These are phyloP conservation scores for Tachyglossus aculeatus DNA, from an alignment of 2,797 vertebrate species.

Conservation along the genomic window DNA sequence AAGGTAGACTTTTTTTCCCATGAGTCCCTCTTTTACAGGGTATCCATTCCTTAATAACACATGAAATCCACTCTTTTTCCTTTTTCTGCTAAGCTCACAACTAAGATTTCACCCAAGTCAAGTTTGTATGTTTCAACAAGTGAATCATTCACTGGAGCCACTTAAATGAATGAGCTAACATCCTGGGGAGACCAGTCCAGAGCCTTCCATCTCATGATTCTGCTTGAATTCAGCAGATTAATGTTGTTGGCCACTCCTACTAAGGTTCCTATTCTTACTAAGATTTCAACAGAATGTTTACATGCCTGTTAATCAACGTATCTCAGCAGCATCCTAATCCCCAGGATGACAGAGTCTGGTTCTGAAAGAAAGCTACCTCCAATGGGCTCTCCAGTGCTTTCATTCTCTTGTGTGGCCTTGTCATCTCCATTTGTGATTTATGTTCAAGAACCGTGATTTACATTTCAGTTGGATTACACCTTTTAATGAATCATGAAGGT, in stretches of 20 bases:
- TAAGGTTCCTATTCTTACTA: too few relatives aligned
- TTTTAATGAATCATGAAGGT: slow-evolving; percentile 84
- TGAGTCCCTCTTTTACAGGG: too few relatives aligned
- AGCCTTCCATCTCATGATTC: slow-evolving; percentile 56
- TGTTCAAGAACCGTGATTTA: slow-evolving; percentile 94
- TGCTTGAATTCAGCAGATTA: slow-evolving; percentile 81
- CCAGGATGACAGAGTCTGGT: slow-evolving; percentile 83
- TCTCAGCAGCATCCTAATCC: slow-evolving; percentile 83
- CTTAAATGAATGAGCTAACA: slow-evolving; percentile 68
- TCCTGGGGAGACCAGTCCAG: slow-evolving; percentile 34
- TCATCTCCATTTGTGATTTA: slow-evolving; percentile 89
- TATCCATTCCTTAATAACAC: not conserved
- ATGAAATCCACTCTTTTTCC: not conserved
- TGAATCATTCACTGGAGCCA: slow-evolving; percentile 49
- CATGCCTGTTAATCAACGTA: slow-evolving; percentile 86
- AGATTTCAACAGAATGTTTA: slow-evolving; percentile 84
- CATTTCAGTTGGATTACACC: slow-evolving; percentile 95
- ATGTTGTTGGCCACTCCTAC: slow-evolving; percentile 73
- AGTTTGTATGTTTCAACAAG: slow-evolving; percentile 55
- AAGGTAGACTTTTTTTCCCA: too few relatives aligned
- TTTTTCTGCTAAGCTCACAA: slow-evolving; percentile 6
- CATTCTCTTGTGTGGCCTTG: slow-evolving; percentile 77
- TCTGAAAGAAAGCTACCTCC: slow-evolving; percentile 73
- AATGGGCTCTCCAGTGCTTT: slow-evolving; percentile 75
- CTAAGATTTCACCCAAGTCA: slow-evolving; percentile 44